Conservation (phyloP, 2,888 invertebrate genomes). For the Lamproptera curius region DNA sequence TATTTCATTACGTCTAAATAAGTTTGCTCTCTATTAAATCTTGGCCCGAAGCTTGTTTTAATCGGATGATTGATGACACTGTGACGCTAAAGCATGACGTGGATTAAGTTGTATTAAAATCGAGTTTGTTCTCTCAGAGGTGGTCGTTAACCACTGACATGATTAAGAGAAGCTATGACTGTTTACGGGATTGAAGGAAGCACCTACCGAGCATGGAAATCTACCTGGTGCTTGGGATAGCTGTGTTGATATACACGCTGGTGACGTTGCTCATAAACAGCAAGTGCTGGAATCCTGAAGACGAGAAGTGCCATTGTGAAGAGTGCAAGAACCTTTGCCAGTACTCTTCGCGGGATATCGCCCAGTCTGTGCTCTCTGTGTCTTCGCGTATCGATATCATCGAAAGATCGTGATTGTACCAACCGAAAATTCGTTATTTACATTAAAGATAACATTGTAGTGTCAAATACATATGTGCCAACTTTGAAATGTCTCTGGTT, state of each 20-base stretch:
- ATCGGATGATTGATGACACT: neutral
- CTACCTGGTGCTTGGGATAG: slow-evolving; percentile 62
- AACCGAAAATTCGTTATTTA: too few species aligned
- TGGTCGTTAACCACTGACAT: slow-evolving; percentile 4
- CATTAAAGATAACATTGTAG: too few species aligned
- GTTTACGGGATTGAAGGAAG: slow-evolving; percentile 22
- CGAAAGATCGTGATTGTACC: neutral
- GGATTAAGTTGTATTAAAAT: neutral
- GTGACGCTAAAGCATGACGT: slow-evolving; percentile 8
- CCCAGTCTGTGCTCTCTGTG: slow-evolving; percentile 42
- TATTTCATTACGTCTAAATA: too few species aligned
- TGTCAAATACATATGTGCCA: neutral
- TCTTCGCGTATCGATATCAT: slow-evolving; percentile 36
- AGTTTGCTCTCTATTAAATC: too few species aligned
- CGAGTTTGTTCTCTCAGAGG: neutral
- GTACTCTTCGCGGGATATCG: slow-evolving; percentile 31
- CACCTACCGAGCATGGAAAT: slow-evolving; percentile 51
- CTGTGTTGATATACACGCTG: slow-evolving; percentile 58
- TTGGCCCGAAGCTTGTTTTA: too few species aligned
- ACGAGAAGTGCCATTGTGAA: slow-evolving; percentile 59
- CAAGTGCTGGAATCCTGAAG: slow-evolving; percentile 53
- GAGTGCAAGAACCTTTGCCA: slow-evolving; percentile 55
- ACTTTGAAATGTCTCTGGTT: neutral
- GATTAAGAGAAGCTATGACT: slow-evolving; percentile 30
- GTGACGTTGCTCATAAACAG: slow-evolving; percentile 50